A percentile compares a stretch with the other conserved stretches of the same genome.
phyloP scores from a whole-genome alignment of 2,797 vertebrate genomes.

The Pipistrellus nathusii region DNA sequence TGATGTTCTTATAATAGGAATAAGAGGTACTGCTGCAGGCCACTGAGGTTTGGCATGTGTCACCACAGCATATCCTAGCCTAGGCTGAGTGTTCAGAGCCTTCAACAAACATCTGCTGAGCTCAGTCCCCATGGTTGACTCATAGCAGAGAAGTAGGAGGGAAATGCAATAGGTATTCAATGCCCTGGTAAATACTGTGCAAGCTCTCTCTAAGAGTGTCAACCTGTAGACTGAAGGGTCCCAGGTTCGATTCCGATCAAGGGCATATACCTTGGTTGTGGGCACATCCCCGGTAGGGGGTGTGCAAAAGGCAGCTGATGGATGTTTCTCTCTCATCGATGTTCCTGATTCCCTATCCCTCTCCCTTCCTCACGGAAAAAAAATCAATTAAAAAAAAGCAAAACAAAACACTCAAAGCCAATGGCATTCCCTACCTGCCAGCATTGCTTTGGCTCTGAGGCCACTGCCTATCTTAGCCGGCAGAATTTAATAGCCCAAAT shows the following conservation, averaged over 20 bases:
- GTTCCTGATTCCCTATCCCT: too few relatives aligned
- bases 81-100: background rate
- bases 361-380: too few relatives aligned
- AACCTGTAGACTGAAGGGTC: too few relatives aligned
- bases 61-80: background rate
- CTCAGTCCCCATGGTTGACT: background rate
- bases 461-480: background rate
- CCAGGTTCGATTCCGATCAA: too few relatives aligned
- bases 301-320: too few relatives aligned
- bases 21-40: background rate
- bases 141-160: background rate
- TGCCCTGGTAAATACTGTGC: background rate
- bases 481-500: background rate
- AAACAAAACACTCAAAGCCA: background rate
- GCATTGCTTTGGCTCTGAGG: background rate
- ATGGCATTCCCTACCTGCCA: background rate
- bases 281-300: too few relatives aligned
- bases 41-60: constrained; percentile 32
- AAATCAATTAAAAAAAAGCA: too few relatives aligned
- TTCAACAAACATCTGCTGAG: background rate
- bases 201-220: background rate
- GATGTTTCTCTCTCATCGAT: too few relatives aligned
- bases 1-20: background rate
- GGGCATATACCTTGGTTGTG: too few relatives aligned
- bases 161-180: background rate